These are phyloP conservation scores for Drosophila takahashii DNA, from an alignment of 1,140 invertebrate genomes.

Conservation along the genomic window DNA sequence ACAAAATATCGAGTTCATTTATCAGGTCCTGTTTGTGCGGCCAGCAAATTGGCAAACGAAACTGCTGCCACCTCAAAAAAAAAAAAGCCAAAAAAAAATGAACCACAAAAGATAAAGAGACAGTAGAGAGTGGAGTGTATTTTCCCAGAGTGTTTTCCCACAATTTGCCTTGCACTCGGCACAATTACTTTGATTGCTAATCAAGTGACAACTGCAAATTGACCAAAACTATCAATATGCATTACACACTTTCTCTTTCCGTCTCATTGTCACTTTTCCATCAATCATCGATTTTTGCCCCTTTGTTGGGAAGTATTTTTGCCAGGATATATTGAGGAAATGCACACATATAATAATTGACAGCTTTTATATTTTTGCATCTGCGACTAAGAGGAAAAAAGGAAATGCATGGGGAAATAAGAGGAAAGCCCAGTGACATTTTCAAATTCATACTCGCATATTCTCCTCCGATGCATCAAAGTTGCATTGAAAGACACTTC, in stretches of 20 bases:
- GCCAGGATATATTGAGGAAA: neutral
- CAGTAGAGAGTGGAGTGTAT: neutral
- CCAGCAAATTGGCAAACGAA: slow-evolving; percentile 58
- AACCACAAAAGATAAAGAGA: too few relatives aligned
- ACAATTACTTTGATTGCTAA: slow-evolving; percentile 67
- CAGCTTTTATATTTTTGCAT: slow-evolving; percentile 70
- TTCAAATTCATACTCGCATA: slow-evolving; percentile 15
- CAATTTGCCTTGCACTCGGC: slow-evolving; percentile 27
- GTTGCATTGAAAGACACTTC: slow-evolving; percentile 12
- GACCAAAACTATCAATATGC: slow-evolving; percentile 23
- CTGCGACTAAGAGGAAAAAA: slow-evolving; percentile 41
- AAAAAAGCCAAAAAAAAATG: neutral
- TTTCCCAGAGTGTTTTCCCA: neutral
- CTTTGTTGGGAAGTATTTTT: too few relatives aligned
- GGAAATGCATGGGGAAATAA: slow-evolving; percentile 14
- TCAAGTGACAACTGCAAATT: slow-evolving; percentile 46
- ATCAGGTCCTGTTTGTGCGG: slow-evolving; percentile 36
- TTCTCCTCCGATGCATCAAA: slow-evolving; percentile 33
- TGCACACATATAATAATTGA: slow-evolving; percentile 57
- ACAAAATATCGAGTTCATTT: slow-evolving; percentile 63
- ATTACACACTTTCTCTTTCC: slow-evolving; percentile 8
- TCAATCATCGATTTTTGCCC: slow-evolving; percentile 29
- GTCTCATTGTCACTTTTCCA: slow-evolving; percentile 15
- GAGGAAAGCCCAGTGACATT: slow-evolving; percentile 31
- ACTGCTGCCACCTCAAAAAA: slow-evolving; percentile 5